Conservation (phyloP, 2,888 invertebrate species). For the Scelioninae gen. 2 region DNA sequence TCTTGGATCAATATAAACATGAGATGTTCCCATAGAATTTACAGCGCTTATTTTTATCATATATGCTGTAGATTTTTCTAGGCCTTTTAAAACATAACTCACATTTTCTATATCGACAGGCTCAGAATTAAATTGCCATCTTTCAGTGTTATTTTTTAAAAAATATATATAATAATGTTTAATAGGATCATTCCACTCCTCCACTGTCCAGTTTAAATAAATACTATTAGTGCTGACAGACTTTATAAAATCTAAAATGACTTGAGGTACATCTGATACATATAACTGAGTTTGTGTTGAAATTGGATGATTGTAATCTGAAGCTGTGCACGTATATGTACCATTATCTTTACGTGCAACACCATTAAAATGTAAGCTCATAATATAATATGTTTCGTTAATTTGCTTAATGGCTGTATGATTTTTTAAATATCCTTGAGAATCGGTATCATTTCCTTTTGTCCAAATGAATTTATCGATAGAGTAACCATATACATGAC, state of each 20-base stretch:
- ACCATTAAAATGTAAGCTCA: conserved; percentile 78
- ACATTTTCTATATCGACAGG: conserved; percentile 81
- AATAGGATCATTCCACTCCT: conserved; percentile 84
- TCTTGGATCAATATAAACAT: too few relatives aligned
- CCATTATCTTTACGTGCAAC: conserved; percentile 85
- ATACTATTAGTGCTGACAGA: conserved; percentile 85
- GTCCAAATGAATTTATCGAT: conserved; percentile 78
- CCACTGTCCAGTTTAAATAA: conserved; percentile 89
- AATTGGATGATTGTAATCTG: conserved; percentile 74
- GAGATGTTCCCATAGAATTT: conserved; percentile 81
- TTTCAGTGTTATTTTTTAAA: conserved; percentile 77
- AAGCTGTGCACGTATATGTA: conserved; percentile 77
- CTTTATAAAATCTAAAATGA: conserved; percentile 83
- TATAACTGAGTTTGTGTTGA: conserved; percentile 76
- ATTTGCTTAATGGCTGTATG: conserved; percentile 73
- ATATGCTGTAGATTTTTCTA: conserved; percentile 82
- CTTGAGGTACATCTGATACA: conserved; percentile 83
- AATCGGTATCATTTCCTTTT: conserved; percentile 77
- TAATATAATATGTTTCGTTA: conserved; percentile 79
- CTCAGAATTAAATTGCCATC: conserved; percentile 79
- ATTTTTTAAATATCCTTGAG: conserved; percentile 71
- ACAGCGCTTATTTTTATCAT: conserved; percentile 81
- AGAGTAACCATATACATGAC: conserved; percentile 80
- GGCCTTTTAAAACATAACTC: conserved; percentile 82
- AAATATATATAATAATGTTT: conserved; percentile 78